phyloP scores from a whole-genome alignment of 30 jellyfish, hydroid and myxozoan genomes.

The Aurelia sp. region DNA sequence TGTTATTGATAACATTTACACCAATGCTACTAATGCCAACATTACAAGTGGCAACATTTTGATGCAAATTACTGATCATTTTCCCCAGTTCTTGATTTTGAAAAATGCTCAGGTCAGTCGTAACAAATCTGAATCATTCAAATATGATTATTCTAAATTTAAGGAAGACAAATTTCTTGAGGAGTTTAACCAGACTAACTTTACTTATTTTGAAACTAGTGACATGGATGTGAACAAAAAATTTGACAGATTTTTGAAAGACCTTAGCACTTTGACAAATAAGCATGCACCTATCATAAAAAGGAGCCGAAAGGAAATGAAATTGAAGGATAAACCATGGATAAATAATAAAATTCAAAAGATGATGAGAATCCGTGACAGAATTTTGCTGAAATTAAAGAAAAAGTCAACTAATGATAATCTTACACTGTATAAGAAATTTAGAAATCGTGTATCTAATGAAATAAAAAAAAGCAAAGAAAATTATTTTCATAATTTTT shows the following conservation, averaged over 20 bases:
- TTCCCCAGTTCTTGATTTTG: no score
- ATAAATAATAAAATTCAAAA: no score
- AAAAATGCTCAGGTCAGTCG: no score
- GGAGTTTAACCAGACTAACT: slow-evolving; percentile 24
- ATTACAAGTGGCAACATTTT: neutral
- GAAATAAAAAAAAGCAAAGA: slow-evolving; percentile 29
- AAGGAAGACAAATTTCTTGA: neutral
- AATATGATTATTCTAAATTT: no score
- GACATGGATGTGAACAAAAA: slow-evolving; percentile 15
- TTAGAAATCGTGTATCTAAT: slow-evolving; percentile 38
- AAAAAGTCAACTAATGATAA: slow-evolving; percentile 5
- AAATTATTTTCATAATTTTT: slow-evolving; percentile 27
- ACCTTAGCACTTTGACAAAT: slow-evolving; percentile 12
- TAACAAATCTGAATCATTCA: no score
- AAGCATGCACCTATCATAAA: slow-evolving; percentile 40
- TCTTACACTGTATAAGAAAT: slow-evolving; percentile 8
- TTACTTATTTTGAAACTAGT: slow-evolving; percentile 8
- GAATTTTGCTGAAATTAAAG: slow-evolving; percentile 1
- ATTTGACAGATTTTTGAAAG: neutral
- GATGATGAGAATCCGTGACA: slow-evolving; percentile 51
- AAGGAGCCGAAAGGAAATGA: slow-evolving; percentile 18
- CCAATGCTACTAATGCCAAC: slow-evolving; percentile 30
- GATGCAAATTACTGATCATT: no score
- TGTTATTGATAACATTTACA: slow-evolving; percentile 46
- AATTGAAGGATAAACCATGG: neutral